phyloP scores from a whole-genome alignment of 92 coral and sea anemone species.

The Zoanthus sansibaricus region DNA sequence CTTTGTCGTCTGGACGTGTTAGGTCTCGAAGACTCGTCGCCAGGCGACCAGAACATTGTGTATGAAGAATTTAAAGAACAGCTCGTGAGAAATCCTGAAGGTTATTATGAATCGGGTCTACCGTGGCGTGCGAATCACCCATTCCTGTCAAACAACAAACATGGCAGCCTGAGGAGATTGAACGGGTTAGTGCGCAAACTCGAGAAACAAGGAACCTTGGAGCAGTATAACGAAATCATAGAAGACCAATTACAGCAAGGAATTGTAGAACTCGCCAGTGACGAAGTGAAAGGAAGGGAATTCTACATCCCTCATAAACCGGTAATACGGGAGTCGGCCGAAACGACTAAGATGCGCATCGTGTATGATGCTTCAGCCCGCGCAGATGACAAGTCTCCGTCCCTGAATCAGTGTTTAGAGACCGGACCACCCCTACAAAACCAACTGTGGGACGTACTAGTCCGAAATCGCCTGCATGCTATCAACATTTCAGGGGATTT shows the following conservation, averaged over 20 bases:
- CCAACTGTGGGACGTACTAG: slow-evolving; percentile 47
- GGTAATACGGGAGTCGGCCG: slow-evolving; percentile 35
- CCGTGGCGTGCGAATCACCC: slow-evolving; percentile 36
- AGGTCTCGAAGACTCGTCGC: slow-evolving; percentile 12
- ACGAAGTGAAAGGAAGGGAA: slow-evolving; percentile 1
- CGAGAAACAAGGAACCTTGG: slow-evolving; percentile 26
- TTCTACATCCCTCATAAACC: slow-evolving; percentile 45
- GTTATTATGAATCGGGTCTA: slow-evolving; percentile 13
- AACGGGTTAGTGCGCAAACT: slow-evolving; percentile 25
- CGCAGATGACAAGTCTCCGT: slow-evolving; percentile 33
- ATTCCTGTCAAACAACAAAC: slow-evolving; percentile 19
- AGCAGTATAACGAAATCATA: slow-evolving; percentile 25
- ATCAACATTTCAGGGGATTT: slow-evolving; percentile 40
- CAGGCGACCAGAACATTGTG: slow-evolving; percentile 3
- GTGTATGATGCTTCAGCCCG: slow-evolving; percentile 39
- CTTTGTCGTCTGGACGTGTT: slow-evolving; percentile 25
- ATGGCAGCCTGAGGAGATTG: slow-evolving; percentile 37
- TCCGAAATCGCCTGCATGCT: slow-evolving; percentile 37
- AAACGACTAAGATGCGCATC: slow-evolving; percentile 24
- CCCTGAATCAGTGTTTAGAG: slow-evolving; percentile 49
- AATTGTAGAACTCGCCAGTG: slow-evolving; percentile 22
- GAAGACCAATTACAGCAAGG: slow-evolving; percentile 43
- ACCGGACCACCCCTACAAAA: too few relatives aligned
- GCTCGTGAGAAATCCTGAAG: background rate
- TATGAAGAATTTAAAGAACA: slow-evolving; percentile 29